Conservation (phyloP, 2,888 invertebrate species). For the Mantis religiosa region DNA sequence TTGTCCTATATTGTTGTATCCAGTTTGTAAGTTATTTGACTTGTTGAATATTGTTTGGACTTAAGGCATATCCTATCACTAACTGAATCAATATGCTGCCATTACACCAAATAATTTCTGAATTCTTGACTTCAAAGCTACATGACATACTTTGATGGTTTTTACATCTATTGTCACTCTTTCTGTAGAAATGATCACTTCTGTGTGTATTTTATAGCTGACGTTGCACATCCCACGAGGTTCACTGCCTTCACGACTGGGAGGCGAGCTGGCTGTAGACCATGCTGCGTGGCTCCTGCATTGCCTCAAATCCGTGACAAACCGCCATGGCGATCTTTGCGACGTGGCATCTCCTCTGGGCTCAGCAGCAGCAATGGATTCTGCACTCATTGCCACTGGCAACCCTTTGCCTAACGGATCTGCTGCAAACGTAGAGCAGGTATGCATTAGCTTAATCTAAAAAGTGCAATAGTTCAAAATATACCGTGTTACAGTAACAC, state of each 20-base stretch:
- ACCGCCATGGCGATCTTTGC: slow-evolving; percentile 56
- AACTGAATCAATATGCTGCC: no score
- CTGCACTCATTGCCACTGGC: slow-evolving; percentile 4
- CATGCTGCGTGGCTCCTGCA: slow-evolving; percentile 84
- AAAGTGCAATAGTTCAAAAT: no score
- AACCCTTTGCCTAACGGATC: slow-evolving; percentile 22
- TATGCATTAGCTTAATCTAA: not conserved
- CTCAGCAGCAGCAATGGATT: slow-evolving; percentile 2
- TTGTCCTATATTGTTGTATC: no score
- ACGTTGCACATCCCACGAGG: slow-evolving; percentile 84
- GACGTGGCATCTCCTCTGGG: slow-evolving; percentile 19
- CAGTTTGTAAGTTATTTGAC: no score
- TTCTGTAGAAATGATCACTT: no score
- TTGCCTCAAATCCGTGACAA: slow-evolving; percentile 80
- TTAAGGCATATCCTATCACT: no score
- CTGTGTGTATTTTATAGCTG: slow-evolving; percentile 45
- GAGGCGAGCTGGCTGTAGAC: slow-evolving; percentile 80
- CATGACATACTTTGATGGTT: no score
- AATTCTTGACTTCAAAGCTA: no score
- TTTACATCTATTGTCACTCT: no score
- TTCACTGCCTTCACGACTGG: slow-evolving; percentile 83
- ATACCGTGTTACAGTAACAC: no score
- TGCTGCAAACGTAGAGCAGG: slow-evolving; percentile 7
- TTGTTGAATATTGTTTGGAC: no score
- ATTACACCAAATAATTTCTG: no score